Conservation (phyloP, 2,888 invertebrate genomes). For the Ephialtes manifestator region DNA sequence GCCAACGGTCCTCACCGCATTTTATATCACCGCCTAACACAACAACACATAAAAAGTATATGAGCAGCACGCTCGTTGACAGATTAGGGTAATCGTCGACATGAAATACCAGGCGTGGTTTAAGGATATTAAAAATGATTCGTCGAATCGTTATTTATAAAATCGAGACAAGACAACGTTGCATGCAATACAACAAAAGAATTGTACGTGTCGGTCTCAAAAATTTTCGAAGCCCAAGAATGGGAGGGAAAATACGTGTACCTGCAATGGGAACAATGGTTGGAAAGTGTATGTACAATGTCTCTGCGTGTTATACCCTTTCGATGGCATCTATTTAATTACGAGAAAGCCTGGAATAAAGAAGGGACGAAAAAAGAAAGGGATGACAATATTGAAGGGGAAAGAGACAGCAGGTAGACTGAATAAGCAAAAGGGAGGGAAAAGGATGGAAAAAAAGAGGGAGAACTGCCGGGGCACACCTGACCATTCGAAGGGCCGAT, state of each 20-base stretch:
- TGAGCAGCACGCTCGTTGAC: slow-evolving; percentile 8
- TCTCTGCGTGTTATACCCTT: slow-evolving; percentile 22
- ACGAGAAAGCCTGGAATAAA: slow-evolving; percentile 39
- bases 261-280: slow-evolving; percentile 47
- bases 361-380: slow-evolving; percentile 31
- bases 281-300: neutral
- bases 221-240: too few relatives aligned
- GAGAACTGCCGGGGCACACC: slow-evolving; percentile 62
- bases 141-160: slow-evolving; percentile 41
- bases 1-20: slow-evolving; percentile 19
- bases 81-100: slow-evolving; percentile 26
- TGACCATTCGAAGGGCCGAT: slow-evolving; percentile 63
- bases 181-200: slow-evolving; percentile 5
- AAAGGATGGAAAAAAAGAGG: neutral
- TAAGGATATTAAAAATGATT: slow-evolving; percentile 32
- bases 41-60: neutral
- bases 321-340: slow-evolving; percentile 60
- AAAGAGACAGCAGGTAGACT: slow-evolving; percentile 19
- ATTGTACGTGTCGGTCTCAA: neutral
- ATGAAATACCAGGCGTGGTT: slow-evolving; percentile 14
- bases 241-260: neutral
- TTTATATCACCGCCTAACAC: neutral
- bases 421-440: slow-evolving; percentile 10
- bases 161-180: slow-evolving; percentile 27
- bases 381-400: slow-evolving; percentile 9